phyloP scores from a whole-genome alignment of 2,888 invertebrate species.

The Odontothrips loti region DNA sequence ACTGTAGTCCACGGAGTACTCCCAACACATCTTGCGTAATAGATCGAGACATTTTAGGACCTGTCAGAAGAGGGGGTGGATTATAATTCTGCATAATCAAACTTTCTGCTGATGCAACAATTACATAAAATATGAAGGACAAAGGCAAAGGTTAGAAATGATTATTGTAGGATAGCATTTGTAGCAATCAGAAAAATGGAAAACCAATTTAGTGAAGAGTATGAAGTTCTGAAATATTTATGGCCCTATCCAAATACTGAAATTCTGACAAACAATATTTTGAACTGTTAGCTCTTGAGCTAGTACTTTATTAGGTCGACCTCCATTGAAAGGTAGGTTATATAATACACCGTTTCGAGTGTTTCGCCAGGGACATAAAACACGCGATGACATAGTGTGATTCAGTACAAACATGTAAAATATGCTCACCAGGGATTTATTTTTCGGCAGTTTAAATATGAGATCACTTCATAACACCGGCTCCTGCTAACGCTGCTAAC shows the following conservation, averaged over 20 bases:
- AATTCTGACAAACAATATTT: no score
- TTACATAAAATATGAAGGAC: no score
- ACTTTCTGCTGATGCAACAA: no score
- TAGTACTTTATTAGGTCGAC: not conserved
- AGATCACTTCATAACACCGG: not conserved
- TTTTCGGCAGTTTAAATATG: not conserved
- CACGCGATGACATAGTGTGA: not conserved
- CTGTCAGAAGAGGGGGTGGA: not conserved
- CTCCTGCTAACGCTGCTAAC: no score
- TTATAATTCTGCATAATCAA: not conserved
- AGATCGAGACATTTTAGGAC: constrained; percentile 37
- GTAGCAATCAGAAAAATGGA: not conserved
- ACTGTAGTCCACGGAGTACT: constrained; percentile 64
- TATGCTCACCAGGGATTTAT: not conserved
- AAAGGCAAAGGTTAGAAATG: no score
- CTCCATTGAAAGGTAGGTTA: not conserved
- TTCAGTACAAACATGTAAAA: not conserved
- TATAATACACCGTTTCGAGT: not conserved
- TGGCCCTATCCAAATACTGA: no score
- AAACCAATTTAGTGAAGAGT: no score
- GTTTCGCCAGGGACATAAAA: not conserved
- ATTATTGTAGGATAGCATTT: not conserved
- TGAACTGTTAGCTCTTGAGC: no score
- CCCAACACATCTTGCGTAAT: constrained; percentile 38
- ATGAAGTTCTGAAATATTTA: not conserved